Evolutionary conservation across 2,113 vertebrate genomes (phyloP), one percentile per base, ranked within the genome.

Genomic region (Chaenocephalus aceratus): DNA sequence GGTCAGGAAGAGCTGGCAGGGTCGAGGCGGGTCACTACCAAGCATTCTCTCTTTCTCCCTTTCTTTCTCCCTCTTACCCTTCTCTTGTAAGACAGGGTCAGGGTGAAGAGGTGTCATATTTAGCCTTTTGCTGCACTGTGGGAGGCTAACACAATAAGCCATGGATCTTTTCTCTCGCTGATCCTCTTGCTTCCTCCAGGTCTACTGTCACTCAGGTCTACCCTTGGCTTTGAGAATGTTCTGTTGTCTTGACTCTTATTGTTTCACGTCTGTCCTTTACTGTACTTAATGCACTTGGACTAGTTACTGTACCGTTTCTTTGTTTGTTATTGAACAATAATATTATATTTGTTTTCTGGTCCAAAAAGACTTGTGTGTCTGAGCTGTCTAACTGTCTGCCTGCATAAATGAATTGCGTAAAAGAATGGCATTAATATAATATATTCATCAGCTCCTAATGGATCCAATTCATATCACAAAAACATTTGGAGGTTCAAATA

Each of bases 1-100:
- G 96, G 96, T 96, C 96, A 96, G 90, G 80, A 93, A 93, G 94
- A 96, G 86, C 95, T 94, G 95, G 95, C 89, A 93, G 92, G 94
- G 96, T 96, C 88, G 93, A 93, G 93, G 90, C 69, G 94, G 96
- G 95, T 96, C 96, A 95, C 94, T 95, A 96, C 93, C 92, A 91
- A 94, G 93, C 93, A 95, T 95, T 96, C 94, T 95, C 92, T 94
- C 82, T 64, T 71, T 82, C 77, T 91, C 83, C 86, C 75, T 54
- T 79, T 82, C 56, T 67, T 59, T 69, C 71, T 59, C 78, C 61
- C 76, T 72, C 51, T 71, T 83, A 77, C 80, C 80, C 69, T 52
- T 72, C 69, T 87, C 87, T 79, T 83, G 78, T 86, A 85, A 76
- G 77, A 86, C 79, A 85, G 74, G 78, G 86, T 89, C 75, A 56